Evolutionary conservation across 2,888 invertebrate species (phyloP), one percentile per base, ranked within the genome.

Genomic region (Helicoverpa assulta): DNA sequence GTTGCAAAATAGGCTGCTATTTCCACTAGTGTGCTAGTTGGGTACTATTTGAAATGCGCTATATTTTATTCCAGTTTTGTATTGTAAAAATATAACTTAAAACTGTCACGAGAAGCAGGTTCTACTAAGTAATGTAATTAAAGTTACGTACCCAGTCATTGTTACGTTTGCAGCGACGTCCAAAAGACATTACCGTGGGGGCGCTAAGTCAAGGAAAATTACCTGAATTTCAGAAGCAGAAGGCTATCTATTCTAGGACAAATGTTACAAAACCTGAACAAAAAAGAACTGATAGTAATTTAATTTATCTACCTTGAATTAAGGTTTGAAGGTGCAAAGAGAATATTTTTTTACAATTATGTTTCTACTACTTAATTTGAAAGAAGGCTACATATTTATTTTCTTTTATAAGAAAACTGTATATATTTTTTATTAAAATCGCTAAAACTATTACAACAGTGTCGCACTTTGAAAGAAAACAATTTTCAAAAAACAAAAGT

Each of bases 161-260:
- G 47, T 47, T 47, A 47, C 47, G 12, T 47, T 47, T 5, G 16
- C 40, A 40, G 40, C 47, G n/a, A 16, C 47, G 47, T 47, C n/a
- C n/a, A 16, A 47, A 47, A 47, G 47, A 47, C 47, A 47, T 47
- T 47, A 47, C 0, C 12, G 3, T 52, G 0, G 26, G 7, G 5
- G 5, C 40, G 29, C 14, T 65, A 56, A n/a, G 43, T 58, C 33
- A 26, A 21, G 21, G 50, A 51, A 51, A 51, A 21, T 29, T 8
- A 43, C 40, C 54, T 55, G 50, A 51, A 50, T 51, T 40, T 55
- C 47, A 29, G 29, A 29, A 29, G n/a, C 37, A 40, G n/a, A 12
- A 14, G 6, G 12, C 16, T 56, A 10, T 54, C 19, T 50, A 29
- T 37, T 54, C 4, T 50, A 16, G 37, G 26, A 40, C 19, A 6